Conservation (phyloP, 2,797 vertebrate genomes). For the Steatocranus sp. region DNA sequence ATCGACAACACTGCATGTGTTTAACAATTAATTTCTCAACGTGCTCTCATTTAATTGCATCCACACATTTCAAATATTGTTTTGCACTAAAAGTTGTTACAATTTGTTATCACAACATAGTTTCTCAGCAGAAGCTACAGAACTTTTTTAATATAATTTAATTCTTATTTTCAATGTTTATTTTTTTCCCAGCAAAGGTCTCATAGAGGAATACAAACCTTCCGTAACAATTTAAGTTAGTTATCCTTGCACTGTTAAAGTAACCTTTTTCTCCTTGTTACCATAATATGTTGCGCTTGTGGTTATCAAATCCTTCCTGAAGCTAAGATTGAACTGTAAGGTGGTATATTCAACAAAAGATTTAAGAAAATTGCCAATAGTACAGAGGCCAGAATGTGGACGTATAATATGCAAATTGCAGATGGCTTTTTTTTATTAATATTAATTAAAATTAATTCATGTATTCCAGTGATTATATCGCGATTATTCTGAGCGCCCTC, state of each 20-base stretch:
- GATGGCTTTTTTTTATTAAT: slow-evolving; percentile 21
- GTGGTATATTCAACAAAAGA: background rate
- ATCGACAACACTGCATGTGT: background rate
- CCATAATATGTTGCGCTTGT: background rate
- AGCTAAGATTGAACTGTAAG: background rate
- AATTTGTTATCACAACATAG: background rate
- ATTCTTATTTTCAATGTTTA: background rate
- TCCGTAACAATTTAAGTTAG: background rate
- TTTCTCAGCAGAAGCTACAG: background rate
- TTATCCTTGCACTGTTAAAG: background rate
- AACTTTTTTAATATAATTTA: background rate
- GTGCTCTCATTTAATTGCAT: background rate
- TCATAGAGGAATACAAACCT: background rate
- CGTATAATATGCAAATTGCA: slow-evolving; percentile 41
- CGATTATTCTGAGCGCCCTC: slow-evolving; percentile 44
- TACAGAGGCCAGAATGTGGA: background rate
- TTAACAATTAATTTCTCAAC: background rate
- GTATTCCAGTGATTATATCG: slow-evolving; percentile 50
- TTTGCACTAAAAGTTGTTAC: background rate
- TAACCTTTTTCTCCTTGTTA: background rate
- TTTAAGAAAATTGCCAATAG: background rate
- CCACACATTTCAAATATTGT: background rate
- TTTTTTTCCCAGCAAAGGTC: background rate
- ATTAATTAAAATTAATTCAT: slow-evolving; percentile 57
- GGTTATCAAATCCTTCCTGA: background rate